phyloP scores from a whole-genome alignment of 2,113 vertebrate species.

The Octodon degus region DNA sequence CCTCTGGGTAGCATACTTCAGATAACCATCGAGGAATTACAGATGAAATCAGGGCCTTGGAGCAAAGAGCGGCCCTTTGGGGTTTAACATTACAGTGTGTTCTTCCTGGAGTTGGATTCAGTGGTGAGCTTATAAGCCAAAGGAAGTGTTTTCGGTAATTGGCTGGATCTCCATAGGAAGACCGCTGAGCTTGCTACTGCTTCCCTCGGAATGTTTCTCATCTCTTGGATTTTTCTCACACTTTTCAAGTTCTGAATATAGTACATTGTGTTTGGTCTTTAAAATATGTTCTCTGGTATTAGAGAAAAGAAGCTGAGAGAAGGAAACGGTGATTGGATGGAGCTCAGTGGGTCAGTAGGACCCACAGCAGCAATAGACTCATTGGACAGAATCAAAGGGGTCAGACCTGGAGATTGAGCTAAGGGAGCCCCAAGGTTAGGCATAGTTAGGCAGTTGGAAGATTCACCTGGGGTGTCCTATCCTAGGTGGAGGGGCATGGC shows the following conservation, averaged over 20 bases:
- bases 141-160: constrained; percentile 72
- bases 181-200: constrained; percentile 44
- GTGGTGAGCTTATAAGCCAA: constrained; percentile 66
- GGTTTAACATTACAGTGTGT: constrained; percentile 68
- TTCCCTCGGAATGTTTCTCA: constrained; percentile 10
- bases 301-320: constrained; percentile 27
- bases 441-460: neutral
- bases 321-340: neutral
- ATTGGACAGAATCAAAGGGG: neutral
- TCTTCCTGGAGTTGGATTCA: constrained; percentile 62
- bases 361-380: neutral
- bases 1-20: constrained; percentile 50
- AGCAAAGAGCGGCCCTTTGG: constrained; percentile 63
- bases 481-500: too few species aligned
- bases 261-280: constrained; percentile 59
- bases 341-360: neutral
- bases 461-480: neutral
- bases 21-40: constrained; percentile 72
- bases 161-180: constrained; percentile 71
- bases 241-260: constrained; percentile 66
- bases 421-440: neutral
- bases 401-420: neutral
- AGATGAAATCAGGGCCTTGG: constrained; percentile 70
- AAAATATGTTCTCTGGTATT: constrained; percentile 11
- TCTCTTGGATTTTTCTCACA: constrained; percentile 60